Evolutionary conservation across 2,113 vertebrate genomes (phyloP), one percentile per base, ranked within the genome.

Genomic region (Pseudonaja textilis): DNA sequence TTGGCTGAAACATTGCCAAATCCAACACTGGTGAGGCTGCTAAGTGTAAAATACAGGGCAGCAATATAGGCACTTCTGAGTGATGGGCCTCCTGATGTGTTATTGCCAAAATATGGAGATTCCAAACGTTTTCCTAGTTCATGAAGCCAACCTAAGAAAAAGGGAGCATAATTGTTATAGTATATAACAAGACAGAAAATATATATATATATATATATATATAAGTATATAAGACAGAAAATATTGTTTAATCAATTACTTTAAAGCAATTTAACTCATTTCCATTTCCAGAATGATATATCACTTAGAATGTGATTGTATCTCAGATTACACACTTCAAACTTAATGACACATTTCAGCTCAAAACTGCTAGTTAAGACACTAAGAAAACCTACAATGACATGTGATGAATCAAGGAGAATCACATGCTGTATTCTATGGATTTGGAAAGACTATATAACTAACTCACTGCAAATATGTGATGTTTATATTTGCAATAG

Each of bases 1-100:
- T 99, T 99, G 94, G 99, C 99, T 0, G 99, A 99, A 93, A 99
- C 99, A 3, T 99, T 99, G 94, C 99, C 99, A 69, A 99, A 99
- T 5, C 99, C 99, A 93, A 99, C 99, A 20, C 99, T 99, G 96
- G 99, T 99, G 95, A 99, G 98, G 95, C 99, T 99, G 98, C 99
- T 99, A 91, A 99, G 99, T 18, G 99, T 99, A 97, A 99, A 99
- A 96, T 99, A 99, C 0, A 99, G 98, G 0, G 99, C 99, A 39
- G 99, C 99, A 29, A 99, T 98, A 93, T 99, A 99, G 97, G 99
- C 98, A 93, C 99, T 99, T 93, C 98, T 98, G 94, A 99, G 98
- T 1, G 99, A 97, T 0, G 98, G 99, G 20, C 99, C 99, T 89
- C 98, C 96, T 39, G 98, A 96, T 12, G 98, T 98, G 10, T 98